Base-by-base conservation (phyloP, 2,888 invertebrate genomes). In the Dioctria rufipes region DNA sequence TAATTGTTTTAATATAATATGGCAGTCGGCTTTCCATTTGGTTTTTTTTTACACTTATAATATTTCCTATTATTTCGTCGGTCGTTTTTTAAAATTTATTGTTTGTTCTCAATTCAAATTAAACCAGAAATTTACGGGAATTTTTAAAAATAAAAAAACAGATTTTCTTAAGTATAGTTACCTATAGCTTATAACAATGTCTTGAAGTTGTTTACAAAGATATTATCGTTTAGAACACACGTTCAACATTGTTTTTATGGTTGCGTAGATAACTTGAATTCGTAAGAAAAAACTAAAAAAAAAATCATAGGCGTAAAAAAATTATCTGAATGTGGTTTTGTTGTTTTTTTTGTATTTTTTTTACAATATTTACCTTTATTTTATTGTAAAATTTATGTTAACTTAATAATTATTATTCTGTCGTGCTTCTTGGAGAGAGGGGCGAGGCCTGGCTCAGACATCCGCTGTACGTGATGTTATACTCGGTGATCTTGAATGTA, bases 401-500 rank as follows among this genome's bases (percentile, higher is more conserved):
- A 61, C 37, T 5, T 77, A 77, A 63, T 63, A 77, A 49, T 77
- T 77, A 77, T 42, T 87, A 86, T 88, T 88, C 87, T 89, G 87
- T 86, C 88, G 88, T 89, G 89, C 89, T 87, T 89, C 89, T 87
- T 90, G 92, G 92, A 92, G 93, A 93, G 92, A 93, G 93, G 91
- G 93, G 91, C 90, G 92, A 92, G 92, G 91, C 92, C 91, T 92
- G 88, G 93, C 93, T 94, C 95, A 96, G 91, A 96, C 96, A 91
- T 96, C 95, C 88, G 94, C 94, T 86, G 94, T 93, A 88, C 93
- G 91, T 86, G 96, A 95, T 88, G 95, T 94, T 89, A 94, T 92
- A 90, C 94, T 95, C 88, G 95, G 94, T 88, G 95, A 96, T 89
- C 95, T 93, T 90, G 94, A 95, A 91, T 95, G 95, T 89, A 96